Conservation (phyloP, 2,888 invertebrate species). For the Cerastis leucographa region DNA sequence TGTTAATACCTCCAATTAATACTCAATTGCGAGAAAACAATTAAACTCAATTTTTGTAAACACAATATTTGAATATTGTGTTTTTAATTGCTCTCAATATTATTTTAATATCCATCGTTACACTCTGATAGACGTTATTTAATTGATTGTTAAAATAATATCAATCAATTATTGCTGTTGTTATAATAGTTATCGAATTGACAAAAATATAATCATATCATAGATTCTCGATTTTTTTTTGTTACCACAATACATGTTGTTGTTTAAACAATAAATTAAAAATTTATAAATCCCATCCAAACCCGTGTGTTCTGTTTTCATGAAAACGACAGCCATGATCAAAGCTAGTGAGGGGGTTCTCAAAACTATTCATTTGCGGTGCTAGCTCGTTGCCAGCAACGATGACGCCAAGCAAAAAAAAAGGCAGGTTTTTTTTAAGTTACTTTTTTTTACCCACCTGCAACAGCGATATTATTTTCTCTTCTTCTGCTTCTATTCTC, state of each 20-base stretch:
- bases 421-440: no score
- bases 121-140: not conserved
- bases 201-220: not conserved
- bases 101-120: slow-evolving; percentile 29
- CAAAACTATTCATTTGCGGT: no score
- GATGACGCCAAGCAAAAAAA: no score
- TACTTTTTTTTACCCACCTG: not conserved
- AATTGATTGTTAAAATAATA: slow-evolving; percentile 20
- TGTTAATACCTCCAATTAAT: slow-evolving; percentile 22
- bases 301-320: no score
- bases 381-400: no score
- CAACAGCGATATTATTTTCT: not conserved
- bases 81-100: slow-evolving; percentile 20
- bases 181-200: not conserved
- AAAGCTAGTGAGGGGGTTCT: no score
- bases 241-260: no score
- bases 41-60: slow-evolving; percentile 18
- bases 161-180: not conserved
- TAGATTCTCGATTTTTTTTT: not conserved
- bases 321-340: no score
- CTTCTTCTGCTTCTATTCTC: no score
- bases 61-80: slow-evolving; percentile 14
- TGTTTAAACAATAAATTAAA: no score
- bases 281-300: no score
- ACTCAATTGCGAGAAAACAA: slow-evolving; percentile 36